These are phyloP conservation scores for Troides oblongomaculatus DNA, from an alignment of 2,888 invertebrate species.

Conservation along the genomic window DNA sequence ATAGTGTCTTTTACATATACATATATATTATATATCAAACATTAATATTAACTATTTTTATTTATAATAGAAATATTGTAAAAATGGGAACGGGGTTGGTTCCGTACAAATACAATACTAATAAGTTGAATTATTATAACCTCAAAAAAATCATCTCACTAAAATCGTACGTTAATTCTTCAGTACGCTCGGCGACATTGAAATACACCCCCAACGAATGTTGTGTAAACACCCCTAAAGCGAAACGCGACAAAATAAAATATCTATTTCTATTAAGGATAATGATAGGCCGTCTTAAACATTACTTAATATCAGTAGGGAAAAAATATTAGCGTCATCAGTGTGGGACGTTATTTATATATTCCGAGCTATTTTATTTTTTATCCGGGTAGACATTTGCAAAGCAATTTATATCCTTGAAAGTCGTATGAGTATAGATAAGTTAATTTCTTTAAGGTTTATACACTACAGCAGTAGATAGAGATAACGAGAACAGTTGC, in stretches of 20 bases:
- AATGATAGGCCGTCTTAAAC: conserved; percentile 79
- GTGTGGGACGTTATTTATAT: conserved; percentile 46
- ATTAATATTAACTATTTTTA: too few relatives aligned
- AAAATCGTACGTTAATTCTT: background rate
- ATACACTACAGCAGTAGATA: too few relatives aligned
- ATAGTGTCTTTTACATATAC: too few relatives aligned
- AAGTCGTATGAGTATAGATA: too few relatives aligned
- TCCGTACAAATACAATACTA: too few relatives aligned
- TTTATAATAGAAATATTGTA: too few relatives aligned
- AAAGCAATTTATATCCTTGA: too few relatives aligned
- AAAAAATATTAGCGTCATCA: conserved; percentile 76
- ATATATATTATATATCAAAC: too few relatives aligned
- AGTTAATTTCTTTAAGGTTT: too few relatives aligned
- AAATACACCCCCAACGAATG: conserved; percentile 51
- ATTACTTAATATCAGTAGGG: conserved; percentile 80
- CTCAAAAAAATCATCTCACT: background rate
- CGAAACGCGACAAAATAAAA: conserved; percentile 77
- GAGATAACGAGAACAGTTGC: too few relatives aligned
- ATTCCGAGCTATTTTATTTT: conserved; percentile 34
- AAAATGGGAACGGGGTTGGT: too few relatives aligned
- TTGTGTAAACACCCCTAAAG: conserved; percentile 71
- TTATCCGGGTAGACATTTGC: background rate
- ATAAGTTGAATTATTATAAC: too few relatives aligned
- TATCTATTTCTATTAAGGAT: conserved; percentile 81
- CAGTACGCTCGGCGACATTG: conserved; percentile 16